These are phyloP conservation scores for Crax fasciolata DNA, from an alignment of 2,797 vertebrate species.

Conservation along the genomic window DNA sequence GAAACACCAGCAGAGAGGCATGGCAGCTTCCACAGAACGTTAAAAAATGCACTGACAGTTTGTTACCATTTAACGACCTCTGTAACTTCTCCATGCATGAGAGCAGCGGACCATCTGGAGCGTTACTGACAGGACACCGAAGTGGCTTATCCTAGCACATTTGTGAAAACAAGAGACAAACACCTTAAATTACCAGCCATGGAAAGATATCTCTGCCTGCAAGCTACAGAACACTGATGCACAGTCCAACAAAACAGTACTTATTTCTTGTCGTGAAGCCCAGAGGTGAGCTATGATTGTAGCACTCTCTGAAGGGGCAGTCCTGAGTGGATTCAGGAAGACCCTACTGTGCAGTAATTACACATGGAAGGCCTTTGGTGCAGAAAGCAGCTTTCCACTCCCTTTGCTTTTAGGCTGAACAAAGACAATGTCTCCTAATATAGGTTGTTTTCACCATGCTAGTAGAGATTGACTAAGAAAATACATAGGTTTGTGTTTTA, in stretches of 20 bases:
- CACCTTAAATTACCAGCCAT: neutral
- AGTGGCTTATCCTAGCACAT: slow-evolving; percentile 83
- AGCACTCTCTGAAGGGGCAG: neutral
- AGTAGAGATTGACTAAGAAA: neutral
- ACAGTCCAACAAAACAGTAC: neutral
- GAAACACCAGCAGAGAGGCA: neutral
- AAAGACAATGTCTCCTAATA: neutral
- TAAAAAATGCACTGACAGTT: neutral
- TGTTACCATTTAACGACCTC: slow-evolving; percentile 84
- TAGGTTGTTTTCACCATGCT: neutral
- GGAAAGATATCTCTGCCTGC: neutral
- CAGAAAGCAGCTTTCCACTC: neutral
- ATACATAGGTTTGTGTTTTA: neutral
- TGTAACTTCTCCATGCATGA: slow-evolving; percentile 86
- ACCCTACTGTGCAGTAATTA: neutral
- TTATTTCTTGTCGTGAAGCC: neutral
- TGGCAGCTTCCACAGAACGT: neutral
- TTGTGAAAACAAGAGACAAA: slow-evolving; percentile 13
- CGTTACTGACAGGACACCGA: slow-evolving; percentile 43
- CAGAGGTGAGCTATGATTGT: neutral
- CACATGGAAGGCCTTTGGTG: neutral
- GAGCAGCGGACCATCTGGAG: slow-evolving; percentile 69
- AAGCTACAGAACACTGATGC: neutral
- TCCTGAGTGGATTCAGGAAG: neutral
- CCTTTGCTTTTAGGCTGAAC: neutral